These are phyloP conservation scores for Merops nubicus DNA, from an alignment of 2,113 vertebrate genomes.

Conservation along the genomic window DNA sequence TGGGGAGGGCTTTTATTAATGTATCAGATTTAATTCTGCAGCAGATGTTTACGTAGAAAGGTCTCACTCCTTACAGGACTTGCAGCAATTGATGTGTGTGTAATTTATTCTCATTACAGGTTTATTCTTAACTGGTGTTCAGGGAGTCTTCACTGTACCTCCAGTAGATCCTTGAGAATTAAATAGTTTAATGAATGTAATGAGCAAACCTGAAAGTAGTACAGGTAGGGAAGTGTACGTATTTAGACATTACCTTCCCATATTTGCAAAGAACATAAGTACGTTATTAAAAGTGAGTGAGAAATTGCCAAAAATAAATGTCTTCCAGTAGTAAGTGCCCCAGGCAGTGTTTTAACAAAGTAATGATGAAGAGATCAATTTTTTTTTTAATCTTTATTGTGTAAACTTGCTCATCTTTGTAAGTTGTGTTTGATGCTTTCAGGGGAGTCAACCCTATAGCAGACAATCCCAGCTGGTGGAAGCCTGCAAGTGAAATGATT, in stretches of 20 bases:
- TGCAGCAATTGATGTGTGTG: constrained; percentile 57
- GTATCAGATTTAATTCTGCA: constrained; percentile 69
- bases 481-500: constrained; percentile 67
- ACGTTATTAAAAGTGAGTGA: not conserved
- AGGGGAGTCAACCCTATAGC: constrained; percentile 65
- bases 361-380: constrained; percentile 5
- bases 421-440: constrained; percentile 67
- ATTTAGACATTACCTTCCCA: not conserved
- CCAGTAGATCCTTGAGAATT: constrained; percentile 57
- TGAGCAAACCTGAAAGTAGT: constrained; percentile 19
- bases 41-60: constrained; percentile 68
- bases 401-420: constrained; percentile 61
- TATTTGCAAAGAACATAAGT: not conserved
- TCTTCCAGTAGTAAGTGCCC: not conserved
- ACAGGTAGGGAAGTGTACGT: not conserved
- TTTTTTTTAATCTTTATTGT: constrained; percentile 45
- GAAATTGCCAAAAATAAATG: not conserved
- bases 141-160: constrained; percentile 17
- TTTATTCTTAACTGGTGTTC: constrained; percentile 71
- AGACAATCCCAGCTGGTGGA: constrained; percentile 76
- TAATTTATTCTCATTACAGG: constrained; percentile 72
- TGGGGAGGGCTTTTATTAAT: constrained; percentile 58
- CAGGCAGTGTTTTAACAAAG: constrained; percentile 44
- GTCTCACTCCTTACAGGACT: constrained; percentile 44
- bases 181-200: constrained; percentile 36